Conservation (phyloP, 2,113 vertebrate genomes). For the Callaeas wilsoni region DNA sequence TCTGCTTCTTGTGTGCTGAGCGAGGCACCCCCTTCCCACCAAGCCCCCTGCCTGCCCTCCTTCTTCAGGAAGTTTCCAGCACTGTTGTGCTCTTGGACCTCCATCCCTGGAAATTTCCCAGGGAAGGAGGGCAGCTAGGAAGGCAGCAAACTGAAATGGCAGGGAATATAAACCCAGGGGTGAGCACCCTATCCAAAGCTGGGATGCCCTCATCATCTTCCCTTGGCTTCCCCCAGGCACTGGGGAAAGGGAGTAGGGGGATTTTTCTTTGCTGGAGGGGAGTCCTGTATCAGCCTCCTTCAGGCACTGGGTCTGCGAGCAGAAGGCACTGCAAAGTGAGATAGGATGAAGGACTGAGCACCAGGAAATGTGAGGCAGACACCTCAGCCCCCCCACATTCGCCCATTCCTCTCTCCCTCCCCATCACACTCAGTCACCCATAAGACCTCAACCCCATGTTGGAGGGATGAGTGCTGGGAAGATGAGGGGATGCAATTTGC, state of each 20-base stretch:
- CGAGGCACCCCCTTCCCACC: background rate
- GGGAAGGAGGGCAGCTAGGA: background rate
- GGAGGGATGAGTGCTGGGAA: background rate
- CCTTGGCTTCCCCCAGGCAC: background rate
- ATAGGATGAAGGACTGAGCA: background rate
- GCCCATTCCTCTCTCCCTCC: background rate
- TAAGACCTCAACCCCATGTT: background rate
- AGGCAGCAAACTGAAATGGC: background rate
- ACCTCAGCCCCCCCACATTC: background rate
- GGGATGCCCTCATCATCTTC: background rate
- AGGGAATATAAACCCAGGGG: background rate
- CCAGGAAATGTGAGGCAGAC: background rate
- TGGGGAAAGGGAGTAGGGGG: background rate
- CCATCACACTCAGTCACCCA: background rate
- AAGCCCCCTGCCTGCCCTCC: background rate
- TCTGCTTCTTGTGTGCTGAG: background rate
- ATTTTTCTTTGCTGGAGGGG: background rate
- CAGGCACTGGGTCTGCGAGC: background rate
- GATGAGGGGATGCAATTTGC: background rate
- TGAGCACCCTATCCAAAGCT: background rate
- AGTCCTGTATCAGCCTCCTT: background rate
- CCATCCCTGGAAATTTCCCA: background rate
- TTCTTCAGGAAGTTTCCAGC: background rate
- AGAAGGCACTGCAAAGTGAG: background rate
- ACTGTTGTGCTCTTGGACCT: background rate